Evolutionary conservation across 2,113 vertebrate species (phyloP), one percentile per base, ranked within the genome.

Genomic region (Bothrops jararaca): DNA sequence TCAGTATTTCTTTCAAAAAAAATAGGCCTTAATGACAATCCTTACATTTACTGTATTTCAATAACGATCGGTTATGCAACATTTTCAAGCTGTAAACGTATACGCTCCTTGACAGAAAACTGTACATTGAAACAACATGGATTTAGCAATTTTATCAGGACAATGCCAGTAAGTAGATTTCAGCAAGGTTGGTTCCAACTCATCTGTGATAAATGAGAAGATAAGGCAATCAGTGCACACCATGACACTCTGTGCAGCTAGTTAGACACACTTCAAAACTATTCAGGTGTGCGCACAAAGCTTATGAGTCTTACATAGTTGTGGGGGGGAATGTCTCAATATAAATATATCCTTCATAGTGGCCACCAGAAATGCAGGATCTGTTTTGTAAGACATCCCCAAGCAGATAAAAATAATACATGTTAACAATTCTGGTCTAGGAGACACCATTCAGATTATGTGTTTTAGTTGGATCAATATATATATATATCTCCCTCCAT

Each of bases 161-260:
- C 98, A 98, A 98, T 98, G 98, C 98, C 96, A 98, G 98, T 96
- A 98, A 98, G 98, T 96, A 98, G 97, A 98, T 99, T 99, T 99
- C 99, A 99, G 99, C 98, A 98, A 99, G 99, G 98, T 98, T 99
- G 98, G 98, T 99, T 99, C 99, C 99, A 99, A 99, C 98, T 99
- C 99, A 99, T 98, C 99, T 99, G 99, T 99, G 98, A 99, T 99
- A 99, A 99, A 99, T 99, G 98, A 98, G 98, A 99, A 99, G 99
- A 99, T 99, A 99, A 99, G 98, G 99, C 99, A 99, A 99, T 99
- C 98, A 99, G 98, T 98, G 98, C 98, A 98, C 98, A 98, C 98
- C 98, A 97, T 97, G 98, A 98, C 98, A 98, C 97, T 97, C 97
- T 24, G 97, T 97, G 97, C 98, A 98, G 98, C 97, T 98, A 98